A percentile compares a stretch with the other conserved stretches of the same genome.
Evolutionary conservation across 2,797 vertebrate species (phyloP).

Genomic region (Salmo trutta): DNA sequence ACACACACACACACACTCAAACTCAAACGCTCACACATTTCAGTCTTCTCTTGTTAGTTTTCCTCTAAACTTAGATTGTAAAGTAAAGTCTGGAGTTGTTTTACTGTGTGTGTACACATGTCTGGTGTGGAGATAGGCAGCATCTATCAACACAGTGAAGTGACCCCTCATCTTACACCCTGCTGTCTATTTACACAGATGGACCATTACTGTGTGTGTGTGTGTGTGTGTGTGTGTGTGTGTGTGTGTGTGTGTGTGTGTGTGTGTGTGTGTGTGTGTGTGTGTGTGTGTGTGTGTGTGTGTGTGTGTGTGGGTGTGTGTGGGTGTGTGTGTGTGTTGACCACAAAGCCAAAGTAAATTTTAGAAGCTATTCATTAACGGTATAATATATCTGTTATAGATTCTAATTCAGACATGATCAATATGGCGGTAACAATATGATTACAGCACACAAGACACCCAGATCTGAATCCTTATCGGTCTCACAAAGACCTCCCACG

Average conservation of each 20-base stretch:
- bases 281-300: conserved; percentile 5
- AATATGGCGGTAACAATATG: conserved; percentile 66
- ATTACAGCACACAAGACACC: conserved; percentile 29
- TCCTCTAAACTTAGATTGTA: not conserved
- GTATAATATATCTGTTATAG: conserved; percentile 59
- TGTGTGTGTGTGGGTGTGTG: conserved; percentile 18
- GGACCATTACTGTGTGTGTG: conserved; percentile 48
- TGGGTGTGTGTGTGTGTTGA: not conserved
- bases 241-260: conserved; percentile 4
- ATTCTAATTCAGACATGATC: conserved; percentile 63
- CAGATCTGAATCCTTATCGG: too few species aligned
- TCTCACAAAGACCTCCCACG: conserved; percentile 22
- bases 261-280: not conserved
- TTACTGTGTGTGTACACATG: conserved; percentile 28
- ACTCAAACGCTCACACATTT: not conserved
- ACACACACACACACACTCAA: too few species aligned
- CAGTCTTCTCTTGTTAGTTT: not conserved
- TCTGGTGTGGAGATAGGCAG: conserved; percentile 18
- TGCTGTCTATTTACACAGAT: conserved; percentile 69
- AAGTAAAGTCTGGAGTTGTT: conserved; percentile 53
- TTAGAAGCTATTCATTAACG: conserved; percentile 61
- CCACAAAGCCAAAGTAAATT: conserved; percentile 52
- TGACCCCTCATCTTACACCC: conserved; percentile 52
- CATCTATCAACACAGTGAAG: conserved; percentile 58
- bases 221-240: conserved; percentile 16